Evolutionary conservation across 2,797 vertebrate genomes (phyloP), one percentile per base, ranked within the genome.

Genomic region (Chiroxiphia lanceolata): DNA sequence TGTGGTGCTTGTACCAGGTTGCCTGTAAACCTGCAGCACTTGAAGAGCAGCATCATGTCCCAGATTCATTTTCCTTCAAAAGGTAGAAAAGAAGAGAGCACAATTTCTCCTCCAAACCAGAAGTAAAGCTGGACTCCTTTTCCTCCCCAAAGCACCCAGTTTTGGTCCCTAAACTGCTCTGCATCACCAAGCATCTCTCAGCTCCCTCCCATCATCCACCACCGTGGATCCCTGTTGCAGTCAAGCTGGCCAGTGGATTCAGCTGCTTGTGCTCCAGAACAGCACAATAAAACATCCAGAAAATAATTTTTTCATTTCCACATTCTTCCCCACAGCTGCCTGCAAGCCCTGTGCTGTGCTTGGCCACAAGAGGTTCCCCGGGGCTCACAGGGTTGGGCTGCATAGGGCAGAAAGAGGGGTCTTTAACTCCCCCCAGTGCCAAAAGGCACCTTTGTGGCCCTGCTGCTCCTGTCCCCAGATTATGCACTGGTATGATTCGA

Each of bases 1-100:
- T 2, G 0, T 7, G 29, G 9, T 5, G 4, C 36, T 60, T 0
- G 0, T 17, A 59, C 29, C 56, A 76, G 38, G 11, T n/a, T 69
- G 34, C 38, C 33, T 56, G 36, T 59, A 78, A 14, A 83, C 13
- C 47, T 53, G 60, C 60, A 53, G 65, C 2, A 1, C 11, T 21
- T 54, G n/a, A 60, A 38, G 31, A 27, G 25, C 42, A 78, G 78
- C 34, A 48, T 64, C 34, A 11, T 42, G 38, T 33, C 50, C 78
- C 36, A 61, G 33, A 15, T 22, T 44, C 17, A 6, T 68, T 64
- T 77, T 77, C 42, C 36, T 83, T 87, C 84, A 85, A 33, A 38
- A 68, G 33, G 17, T 57, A 16, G 20, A 89, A n/a, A 23, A 79
- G 63, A 63, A 47, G 7, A 88, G 29, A 44, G 8, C 0, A 7